phyloP scores from a whole-genome alignment of 2,888 invertebrate species.

The Dione vanillae region DNA sequence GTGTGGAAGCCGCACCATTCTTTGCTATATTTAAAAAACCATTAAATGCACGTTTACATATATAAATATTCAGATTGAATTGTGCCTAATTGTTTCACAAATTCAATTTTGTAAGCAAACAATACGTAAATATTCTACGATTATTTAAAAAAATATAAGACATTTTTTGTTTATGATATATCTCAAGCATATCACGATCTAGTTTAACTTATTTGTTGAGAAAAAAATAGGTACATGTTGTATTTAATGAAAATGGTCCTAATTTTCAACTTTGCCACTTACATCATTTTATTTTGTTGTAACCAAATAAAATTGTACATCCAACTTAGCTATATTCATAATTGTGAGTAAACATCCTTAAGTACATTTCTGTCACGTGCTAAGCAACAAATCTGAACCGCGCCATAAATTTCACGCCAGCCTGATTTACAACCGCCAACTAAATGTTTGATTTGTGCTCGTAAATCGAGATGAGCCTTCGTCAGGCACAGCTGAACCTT shows the following conservation, averaged over 20 bases:
- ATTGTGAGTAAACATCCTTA: constrained; percentile 43
- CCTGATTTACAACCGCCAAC: constrained; percentile 79
- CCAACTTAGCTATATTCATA: constrained; percentile 12
- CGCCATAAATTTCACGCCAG: constrained; percentile 73
- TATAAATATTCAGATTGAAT: constrained; percentile 57
- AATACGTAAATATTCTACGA: constrained; percentile 8
- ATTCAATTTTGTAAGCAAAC: constrained; percentile 35
- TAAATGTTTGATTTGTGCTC: constrained; percentile 82
- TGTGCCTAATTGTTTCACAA: constrained; percentile 47
- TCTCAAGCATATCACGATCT: no score
- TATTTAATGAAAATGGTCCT: neutral
- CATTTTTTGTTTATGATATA: no score
- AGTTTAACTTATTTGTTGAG: no score
- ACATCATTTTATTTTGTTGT: neutral
- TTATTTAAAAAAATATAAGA: neutral
- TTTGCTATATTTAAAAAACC: constrained; percentile 82
- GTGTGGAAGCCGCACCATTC: constrained; percentile 78
- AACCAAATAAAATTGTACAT: neutral
- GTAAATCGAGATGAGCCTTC: constrained; percentile 82
- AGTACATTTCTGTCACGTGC: constrained; percentile 60
- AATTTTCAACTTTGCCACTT: neutral
- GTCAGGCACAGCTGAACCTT: constrained; percentile 68
- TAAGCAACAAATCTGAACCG: constrained; percentile 60
- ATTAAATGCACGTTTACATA: constrained; percentile 80
- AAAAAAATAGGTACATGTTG: neutral